Percentiles rank a stretch among this genome's conserved stretches.
Conservation (phyloP, 2,113 vertebrate genomes). For the Paratilapia polleni region DNA sequence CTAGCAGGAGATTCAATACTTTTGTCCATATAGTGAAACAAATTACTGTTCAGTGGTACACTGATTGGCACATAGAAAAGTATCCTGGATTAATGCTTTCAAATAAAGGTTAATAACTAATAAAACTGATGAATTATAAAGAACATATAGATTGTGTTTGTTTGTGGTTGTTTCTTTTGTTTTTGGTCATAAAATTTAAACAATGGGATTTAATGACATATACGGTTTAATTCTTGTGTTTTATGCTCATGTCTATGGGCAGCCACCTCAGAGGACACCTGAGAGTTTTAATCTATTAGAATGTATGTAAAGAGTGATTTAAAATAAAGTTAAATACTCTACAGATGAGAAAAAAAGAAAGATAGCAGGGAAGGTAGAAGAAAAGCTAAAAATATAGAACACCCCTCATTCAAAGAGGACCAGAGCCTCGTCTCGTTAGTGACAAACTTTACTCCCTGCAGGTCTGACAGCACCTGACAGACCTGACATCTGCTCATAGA, state of each 20-base stretch:
- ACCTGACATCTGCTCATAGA: not conserved
- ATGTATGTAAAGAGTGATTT: not conserved
- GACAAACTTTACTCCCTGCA: not conserved
- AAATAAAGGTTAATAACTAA: not conserved
- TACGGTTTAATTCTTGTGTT: not conserved
- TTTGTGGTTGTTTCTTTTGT: no score
- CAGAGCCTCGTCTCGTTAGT: not conserved
- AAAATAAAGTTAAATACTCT: no score
- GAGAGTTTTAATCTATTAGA: not conserved
- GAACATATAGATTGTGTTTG: not conserved
- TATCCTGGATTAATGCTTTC: no score
- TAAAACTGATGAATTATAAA: not conserved
- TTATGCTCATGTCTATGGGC: not conserved
- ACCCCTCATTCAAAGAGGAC: not conserved
- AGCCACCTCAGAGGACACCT: accelerated
- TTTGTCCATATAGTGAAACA: not conserved
- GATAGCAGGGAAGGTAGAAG: not conserved
- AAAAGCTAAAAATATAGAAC: not conserved
- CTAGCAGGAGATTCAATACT: no score
- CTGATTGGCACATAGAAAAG: not conserved
- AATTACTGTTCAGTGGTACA: not conserved
- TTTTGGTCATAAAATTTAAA: no score
- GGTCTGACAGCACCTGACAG: not conserved
- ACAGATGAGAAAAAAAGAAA: not conserved
- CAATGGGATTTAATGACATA: no score